phyloP scores from a whole-genome alignment of 2,797 vertebrate genomes.

The Gastrophryne carolinensis region DNA sequence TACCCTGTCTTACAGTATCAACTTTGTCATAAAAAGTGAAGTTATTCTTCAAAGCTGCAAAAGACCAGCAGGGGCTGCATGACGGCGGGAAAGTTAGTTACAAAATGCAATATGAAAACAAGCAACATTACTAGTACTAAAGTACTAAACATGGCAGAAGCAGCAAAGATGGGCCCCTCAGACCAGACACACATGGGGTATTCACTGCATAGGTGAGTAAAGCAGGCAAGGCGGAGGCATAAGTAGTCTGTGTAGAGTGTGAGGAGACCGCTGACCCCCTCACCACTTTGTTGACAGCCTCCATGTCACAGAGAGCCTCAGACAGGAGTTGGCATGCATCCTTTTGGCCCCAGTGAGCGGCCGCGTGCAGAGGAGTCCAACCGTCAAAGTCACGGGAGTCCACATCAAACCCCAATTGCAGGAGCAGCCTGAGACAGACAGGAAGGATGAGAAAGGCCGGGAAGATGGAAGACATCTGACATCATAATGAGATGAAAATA shows the following conservation, averaged over 20 bases:
- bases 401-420: slow-evolving; percentile 73
- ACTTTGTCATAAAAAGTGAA: no score
- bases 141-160: not conserved
- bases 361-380: slow-evolving; percentile 81
- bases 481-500: not conserved
- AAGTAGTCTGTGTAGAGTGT: slow-evolving; percentile 16
- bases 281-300: slow-evolving; percentile 78
- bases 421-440: slow-evolving; percentile 56
- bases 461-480: not conserved
- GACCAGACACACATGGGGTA: not conserved
- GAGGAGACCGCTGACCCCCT: slow-evolving; percentile 52
- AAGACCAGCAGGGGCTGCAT: no score
- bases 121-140: not conserved
- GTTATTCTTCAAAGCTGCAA: no score
- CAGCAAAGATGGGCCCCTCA: not conserved
- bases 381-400: slow-evolving; percentile 75
- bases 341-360: slow-evolving; percentile 82
- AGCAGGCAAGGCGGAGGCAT: not conserved
- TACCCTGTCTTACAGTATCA: no score
- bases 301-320: slow-evolving; percentile 81
- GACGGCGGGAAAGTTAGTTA: not conserved
- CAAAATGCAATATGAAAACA: not conserved
- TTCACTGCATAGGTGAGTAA: not conserved
- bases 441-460: not conserved
- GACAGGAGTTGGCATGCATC: slow-evolving; percentile 75